Evolutionary conservation across 2,888 invertebrate genomes (phyloP).

Genomic region (Ochropleura plecta): DNA sequence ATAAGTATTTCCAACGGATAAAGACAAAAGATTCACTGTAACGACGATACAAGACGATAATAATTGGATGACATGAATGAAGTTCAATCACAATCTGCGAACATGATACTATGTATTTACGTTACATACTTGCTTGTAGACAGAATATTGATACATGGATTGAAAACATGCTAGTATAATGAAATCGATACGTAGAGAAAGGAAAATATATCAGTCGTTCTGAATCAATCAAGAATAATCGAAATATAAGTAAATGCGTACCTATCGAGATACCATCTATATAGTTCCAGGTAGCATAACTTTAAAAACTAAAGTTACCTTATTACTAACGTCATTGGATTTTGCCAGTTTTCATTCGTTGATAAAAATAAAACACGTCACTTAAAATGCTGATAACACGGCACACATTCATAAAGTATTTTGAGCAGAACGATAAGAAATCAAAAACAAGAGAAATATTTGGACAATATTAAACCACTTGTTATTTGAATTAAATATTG

Average conservation of each 20-base stretch:
- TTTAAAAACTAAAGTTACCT: background rate
- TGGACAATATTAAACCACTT: constrained; percentile 11
- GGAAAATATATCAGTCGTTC: background rate
- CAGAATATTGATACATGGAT: constrained; percentile 19
- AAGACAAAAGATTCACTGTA: constrained; percentile 23
- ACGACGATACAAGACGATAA: constrained; percentile 17
- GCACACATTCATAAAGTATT: background rate
- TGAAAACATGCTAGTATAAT: constrained; percentile 2
- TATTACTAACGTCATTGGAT: too few relatives aligned
- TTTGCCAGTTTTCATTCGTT: background rate
- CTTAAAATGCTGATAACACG: background rate
- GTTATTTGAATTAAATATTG: constrained; percentile 3
- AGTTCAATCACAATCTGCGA: constrained; percentile 48
- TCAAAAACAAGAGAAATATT: constrained; percentile 24
- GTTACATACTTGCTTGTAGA: constrained; percentile 29
- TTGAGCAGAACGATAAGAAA: constrained; percentile 7
- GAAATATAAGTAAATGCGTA: background rate
- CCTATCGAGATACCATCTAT: background rate
- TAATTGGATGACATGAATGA: constrained; percentile 45
- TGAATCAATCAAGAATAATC: background rate
- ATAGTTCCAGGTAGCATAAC: background rate
- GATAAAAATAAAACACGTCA: background rate
- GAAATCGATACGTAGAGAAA: background rate
- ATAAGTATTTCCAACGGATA: constrained; percentile 30
- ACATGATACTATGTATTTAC: constrained; percentile 43